Evolutionary conservation across 2,113 vertebrate genomes (phyloP), one percentile per base, ranked within the genome.

Genomic region (Murina feae): DNA sequence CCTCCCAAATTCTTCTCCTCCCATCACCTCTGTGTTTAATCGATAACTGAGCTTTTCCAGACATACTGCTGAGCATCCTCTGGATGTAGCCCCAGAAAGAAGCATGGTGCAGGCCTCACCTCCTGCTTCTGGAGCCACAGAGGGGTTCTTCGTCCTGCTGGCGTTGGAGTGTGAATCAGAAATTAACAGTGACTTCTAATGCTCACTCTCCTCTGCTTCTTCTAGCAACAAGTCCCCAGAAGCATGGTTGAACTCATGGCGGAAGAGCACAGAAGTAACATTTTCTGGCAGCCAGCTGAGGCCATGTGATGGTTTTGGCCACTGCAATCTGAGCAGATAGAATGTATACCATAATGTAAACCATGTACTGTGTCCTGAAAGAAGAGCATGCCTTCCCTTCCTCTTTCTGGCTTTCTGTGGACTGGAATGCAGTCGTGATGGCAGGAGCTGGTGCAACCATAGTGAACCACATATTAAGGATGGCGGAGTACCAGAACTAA

Each of bases 371-470:
- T 7, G 28, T 51, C 39, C 11, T 25, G 53, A 81, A 9, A 39
- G 63, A 49, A 76, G 30, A 23, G 2, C 4, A 14, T 16, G 53
- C 28, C 60, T 51, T 89, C 58, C 20, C 42, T 35, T 44, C n/a
- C 75, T 55, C 25, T 81, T 25, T 91, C 51, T 16, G 63, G 37
- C 14, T 94, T 81, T 78, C 51, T 5, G 8, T 55, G 44, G 20
- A 25, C 86, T 78, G 47, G 80, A 90, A 87, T 74, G 81, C 81
- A 74, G 63, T 9, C 51, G 53, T 17, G 49, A 86, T 58, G 89
- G 81, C 81, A 51, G 76, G 89, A 83, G 63, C 75, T 10, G 30
- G 37, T 72, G 39, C 69, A 44, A 21, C n/a, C 37, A 16, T 9
- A 0, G n/a, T n/a, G 80, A 47, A 47, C 90, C 32, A 42, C 35